Evolutionary conservation across 2,797 vertebrate genomes (phyloP), one percentile per base, ranked within the genome.

Genomic region (Channa striata): DNA sequence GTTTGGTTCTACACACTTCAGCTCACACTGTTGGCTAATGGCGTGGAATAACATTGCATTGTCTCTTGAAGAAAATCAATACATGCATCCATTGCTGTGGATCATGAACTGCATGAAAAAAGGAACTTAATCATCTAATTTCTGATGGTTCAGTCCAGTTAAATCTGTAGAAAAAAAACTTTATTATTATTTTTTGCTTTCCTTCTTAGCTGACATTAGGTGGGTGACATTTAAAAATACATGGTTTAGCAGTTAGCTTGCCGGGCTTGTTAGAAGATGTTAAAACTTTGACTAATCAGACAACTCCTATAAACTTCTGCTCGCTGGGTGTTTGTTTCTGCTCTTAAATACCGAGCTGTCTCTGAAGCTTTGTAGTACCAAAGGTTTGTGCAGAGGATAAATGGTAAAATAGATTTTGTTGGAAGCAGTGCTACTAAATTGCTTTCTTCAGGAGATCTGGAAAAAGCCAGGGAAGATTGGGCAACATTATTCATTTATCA

Each of bases 1-100:
- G 2, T 16, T 54, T 39, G 19, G 13, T 20, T 37, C 1, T n/a
- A 11, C 58, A 11, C 68, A 48, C 34, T 64, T 10, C 39, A 50
- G 21, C 30, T 42, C 34, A n/a, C 23, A 3, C 54, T 23, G 19
- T 42, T 43, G 40, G 50, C 30, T 8, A 11, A n/a, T 36, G 2
- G 1, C 30, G 42, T 23, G 0, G 12, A 43, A 54, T 43, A 40
- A 3, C 17, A 14, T 30, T n/a, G 12, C 17, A 37, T 36, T 56
- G 46, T 51, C 36, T 50, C 13, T 36, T 20, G 25, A 37, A 44
- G 5, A 48, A 59, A 42, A 66, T 59, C 49, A 11, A 20, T 56
- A 30, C 12, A 56, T 42, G n/a, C 40, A 46, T 72, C 59, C 1
- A 23, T 30, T 13, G 40, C 40, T 49, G 17, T 5, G 20, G 43